These are phyloP conservation scores for Emydura subglobosa DNA, from an alignment of 2,113 vertebrate genomes.

Conservation along the genomic window DNA sequence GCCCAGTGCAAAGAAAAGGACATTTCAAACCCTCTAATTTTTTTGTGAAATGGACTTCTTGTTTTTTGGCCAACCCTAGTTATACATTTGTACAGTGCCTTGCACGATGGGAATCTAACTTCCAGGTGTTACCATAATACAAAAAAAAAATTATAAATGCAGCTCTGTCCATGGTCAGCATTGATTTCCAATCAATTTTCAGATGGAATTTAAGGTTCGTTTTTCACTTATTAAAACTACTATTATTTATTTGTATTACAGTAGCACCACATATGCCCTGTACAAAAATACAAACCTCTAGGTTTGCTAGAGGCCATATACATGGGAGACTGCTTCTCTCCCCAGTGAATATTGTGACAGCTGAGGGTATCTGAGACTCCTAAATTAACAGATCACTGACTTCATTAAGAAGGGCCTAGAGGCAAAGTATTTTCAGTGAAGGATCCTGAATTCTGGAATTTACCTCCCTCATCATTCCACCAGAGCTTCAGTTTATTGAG, in stretches of 20 bases:
- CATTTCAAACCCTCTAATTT: background rate
- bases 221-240: constrained; percentile 5
- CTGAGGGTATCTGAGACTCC: background rate
- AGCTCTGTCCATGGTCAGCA: background rate
- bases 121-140: constrained; percentile 68
- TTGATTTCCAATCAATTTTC: background rate
- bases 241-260: background rate
- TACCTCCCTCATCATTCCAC: constrained; percentile 18
- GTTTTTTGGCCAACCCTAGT: background rate
- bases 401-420: constrained; percentile 1
- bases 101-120: constrained; percentile 25
- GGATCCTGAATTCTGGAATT: constrained; percentile 45
- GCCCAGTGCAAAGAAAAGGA: no score
- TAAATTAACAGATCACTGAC: constrained; percentile 23
- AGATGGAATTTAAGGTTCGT: background rate
- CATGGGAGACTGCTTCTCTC: background rate
- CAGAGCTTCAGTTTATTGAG: constrained; percentile 30
- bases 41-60: background rate
- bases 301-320: background rate
- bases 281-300: background rate
- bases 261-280: background rate
- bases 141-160: constrained; percentile 26
- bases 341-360: background rate
- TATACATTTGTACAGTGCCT: background rate
- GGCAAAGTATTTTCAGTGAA: constrained; percentile 25